These are phyloP conservation scores for Nycticorax nycticorax DNA, from an alignment of 2,113 vertebrate genomes.

Conservation along the genomic window DNA sequence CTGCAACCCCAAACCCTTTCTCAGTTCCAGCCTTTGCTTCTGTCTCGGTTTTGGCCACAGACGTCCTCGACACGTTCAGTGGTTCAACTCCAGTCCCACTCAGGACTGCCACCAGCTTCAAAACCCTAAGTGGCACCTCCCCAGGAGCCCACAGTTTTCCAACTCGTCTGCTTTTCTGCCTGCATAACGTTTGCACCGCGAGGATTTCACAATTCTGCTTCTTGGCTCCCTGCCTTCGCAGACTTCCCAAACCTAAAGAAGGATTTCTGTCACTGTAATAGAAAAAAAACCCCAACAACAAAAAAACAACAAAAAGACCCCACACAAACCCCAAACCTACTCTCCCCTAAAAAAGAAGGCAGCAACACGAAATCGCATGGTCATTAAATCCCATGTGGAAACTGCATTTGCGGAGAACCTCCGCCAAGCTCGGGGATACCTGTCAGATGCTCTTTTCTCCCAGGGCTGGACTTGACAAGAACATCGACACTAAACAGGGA, in stretches of 20 bases:
- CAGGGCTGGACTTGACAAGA: neutral
- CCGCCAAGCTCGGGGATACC: neutral
- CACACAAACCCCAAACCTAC: neutral
- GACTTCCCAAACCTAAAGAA: neutral
- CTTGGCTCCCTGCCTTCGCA: neutral
- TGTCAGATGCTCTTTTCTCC: neutral
- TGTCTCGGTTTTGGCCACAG: neutral
- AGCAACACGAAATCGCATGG: neutral
- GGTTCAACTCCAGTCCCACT: neutral
- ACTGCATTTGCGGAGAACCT: neutral
- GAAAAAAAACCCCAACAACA: neutral
- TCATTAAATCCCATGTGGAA: neutral
- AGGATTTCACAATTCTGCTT: neutral
- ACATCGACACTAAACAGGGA: neutral
- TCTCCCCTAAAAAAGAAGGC: neutral
- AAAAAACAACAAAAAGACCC: neutral
- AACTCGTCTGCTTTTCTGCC: neutral
- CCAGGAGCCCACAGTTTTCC: neutral
- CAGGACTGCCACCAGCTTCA: neutral
- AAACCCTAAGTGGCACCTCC: neutral
- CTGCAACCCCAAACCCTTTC: neutral
- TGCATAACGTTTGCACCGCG: fast-evolving
- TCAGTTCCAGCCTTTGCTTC: neutral
- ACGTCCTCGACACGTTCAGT: fast-evolving
- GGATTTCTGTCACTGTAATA: neutral